These are phyloP conservation scores for Drosophila eugracilis DNA, from an alignment of 1,140 invertebrate genomes.

Conservation along the genomic window DNA sequence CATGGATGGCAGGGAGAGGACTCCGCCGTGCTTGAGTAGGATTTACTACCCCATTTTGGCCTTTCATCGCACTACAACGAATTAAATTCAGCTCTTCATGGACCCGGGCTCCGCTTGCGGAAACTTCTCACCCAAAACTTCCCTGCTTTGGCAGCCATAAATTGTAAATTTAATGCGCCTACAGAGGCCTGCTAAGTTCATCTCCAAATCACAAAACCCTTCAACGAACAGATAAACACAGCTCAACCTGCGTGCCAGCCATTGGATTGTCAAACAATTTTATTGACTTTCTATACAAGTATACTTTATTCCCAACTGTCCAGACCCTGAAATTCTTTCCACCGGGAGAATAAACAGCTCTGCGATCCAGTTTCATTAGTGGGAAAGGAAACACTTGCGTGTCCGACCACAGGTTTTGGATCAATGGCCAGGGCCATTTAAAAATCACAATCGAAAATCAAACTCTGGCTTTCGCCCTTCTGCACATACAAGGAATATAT, in stretches of 20 bases:
- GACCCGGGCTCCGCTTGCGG: background rate
- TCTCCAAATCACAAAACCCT: background rate
- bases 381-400: slow-evolving; percentile 64
- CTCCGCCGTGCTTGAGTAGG: background rate
- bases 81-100: background rate
- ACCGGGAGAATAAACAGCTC: background rate
- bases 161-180: slow-evolving; percentile 69
- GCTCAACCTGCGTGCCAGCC: slow-evolving; percentile 27
- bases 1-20: slow-evolving; percentile 1
- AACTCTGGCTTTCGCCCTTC: background rate
- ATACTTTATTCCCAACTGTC: slow-evolving; percentile 18
- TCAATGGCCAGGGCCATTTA: slow-evolving; percentile 43
- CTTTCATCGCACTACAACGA: background rate
- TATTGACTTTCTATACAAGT: slow-evolving; percentile 72
- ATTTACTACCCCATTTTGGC: slow-evolving; percentile 3
- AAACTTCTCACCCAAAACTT: slow-evolving; percentile 30
- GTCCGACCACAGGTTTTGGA: slow-evolving; percentile 18
- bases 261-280: slow-evolving; percentile 70
- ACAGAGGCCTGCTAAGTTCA: slow-evolving; percentile 4
- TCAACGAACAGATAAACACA: slow-evolving; percentile 10
- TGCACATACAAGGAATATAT: slow-evolving; percentile 39
- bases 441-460: slow-evolving; percentile 49
- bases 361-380: slow-evolving; percentile 41
- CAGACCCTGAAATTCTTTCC: background rate
- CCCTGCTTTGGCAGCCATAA: slow-evolving; percentile 52